Evolutionary conservation across 2,797 vertebrate species (phyloP).

Genomic region (Pseudocheirus occidentalis): DNA sequence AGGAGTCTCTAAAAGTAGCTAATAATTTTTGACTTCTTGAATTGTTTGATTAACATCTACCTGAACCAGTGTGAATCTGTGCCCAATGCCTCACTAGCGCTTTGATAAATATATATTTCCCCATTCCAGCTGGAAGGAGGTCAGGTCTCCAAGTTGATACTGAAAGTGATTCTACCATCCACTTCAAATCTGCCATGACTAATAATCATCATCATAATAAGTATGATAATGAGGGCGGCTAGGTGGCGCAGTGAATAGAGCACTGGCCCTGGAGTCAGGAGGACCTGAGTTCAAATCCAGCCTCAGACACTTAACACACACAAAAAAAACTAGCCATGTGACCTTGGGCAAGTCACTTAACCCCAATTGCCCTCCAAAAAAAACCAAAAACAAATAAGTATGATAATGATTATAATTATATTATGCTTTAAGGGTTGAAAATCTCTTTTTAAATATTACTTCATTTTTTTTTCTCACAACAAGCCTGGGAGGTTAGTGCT

Average conservation of each 20-base stretch:
- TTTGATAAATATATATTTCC: not conserved
- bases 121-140: not conserved
- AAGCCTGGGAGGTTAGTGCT: not conserved
- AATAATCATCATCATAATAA: too few species aligned
- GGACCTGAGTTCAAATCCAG: too few species aligned
- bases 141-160: not conserved
- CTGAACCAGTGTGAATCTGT: not conserved
- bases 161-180: not conserved
- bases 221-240: too few species aligned
- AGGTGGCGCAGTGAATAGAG: too few species aligned
- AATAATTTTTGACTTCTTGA: slow-evolving; percentile 59
- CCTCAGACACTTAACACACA: too few species aligned
- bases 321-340: too few species aligned
- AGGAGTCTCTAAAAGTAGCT: not conserved
- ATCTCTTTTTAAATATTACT: not conserved
- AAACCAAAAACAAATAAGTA: too few species aligned
- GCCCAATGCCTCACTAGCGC: not conserved
- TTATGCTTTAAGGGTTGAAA: not conserved
- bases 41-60: slow-evolving; percentile 32
- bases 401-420: too few species aligned
- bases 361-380: too few species aligned
- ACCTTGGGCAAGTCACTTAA: too few species aligned
- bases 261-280: too few species aligned
- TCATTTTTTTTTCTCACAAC: not conserved
- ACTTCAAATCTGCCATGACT: not conserved